A percentile compares a stretch with the other conserved stretches of the same genome.
These are phyloP conservation scores for Thamnophis elegans DNA, from an alignment of 2,797 vertebrate genomes.

Conservation along the genomic window DNA sequence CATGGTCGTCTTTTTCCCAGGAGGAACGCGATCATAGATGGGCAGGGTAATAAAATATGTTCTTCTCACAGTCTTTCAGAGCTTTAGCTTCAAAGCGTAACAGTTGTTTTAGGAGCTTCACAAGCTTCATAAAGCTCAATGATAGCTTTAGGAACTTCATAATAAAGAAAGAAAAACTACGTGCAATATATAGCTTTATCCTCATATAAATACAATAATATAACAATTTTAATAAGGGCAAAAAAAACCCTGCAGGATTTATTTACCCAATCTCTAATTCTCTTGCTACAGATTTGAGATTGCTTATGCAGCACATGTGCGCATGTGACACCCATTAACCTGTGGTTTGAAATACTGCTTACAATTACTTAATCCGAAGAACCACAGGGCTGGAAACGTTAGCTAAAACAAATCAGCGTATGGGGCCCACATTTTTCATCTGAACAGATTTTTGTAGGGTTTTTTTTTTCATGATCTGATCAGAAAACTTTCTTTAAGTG, in stretches of 20 bases:
- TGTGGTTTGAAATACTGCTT: not conserved
- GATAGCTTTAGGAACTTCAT: not conserved
- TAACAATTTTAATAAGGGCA: not conserved
- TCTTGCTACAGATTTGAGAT: not conserved
- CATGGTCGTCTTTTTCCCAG: not conserved
- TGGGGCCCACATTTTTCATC: not conserved
- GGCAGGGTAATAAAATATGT: not conserved
- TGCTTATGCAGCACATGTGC: not conserved
- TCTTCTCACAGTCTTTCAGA: not conserved
- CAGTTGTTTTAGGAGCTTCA: not conserved
- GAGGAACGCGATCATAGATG: not conserved
- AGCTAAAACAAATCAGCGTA: not conserved
- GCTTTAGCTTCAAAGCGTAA: not conserved
- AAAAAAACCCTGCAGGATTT: not conserved
- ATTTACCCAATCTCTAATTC: not conserved
- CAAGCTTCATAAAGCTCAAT: not conserved
- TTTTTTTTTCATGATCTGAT: not conserved
- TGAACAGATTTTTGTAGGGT: not conserved
- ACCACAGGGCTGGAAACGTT: not conserved
- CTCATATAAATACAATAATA: not conserved
- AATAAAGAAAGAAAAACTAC: not conserved
- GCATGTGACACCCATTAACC: not conserved
- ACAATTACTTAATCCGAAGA: not conserved
- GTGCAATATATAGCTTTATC: not conserved
- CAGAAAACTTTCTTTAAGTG: not conserved